These are phyloP conservation scores for Drosophila virilis DNA, from an alignment of 1,140 invertebrate genomes.

Conservation along the genomic window DNA sequence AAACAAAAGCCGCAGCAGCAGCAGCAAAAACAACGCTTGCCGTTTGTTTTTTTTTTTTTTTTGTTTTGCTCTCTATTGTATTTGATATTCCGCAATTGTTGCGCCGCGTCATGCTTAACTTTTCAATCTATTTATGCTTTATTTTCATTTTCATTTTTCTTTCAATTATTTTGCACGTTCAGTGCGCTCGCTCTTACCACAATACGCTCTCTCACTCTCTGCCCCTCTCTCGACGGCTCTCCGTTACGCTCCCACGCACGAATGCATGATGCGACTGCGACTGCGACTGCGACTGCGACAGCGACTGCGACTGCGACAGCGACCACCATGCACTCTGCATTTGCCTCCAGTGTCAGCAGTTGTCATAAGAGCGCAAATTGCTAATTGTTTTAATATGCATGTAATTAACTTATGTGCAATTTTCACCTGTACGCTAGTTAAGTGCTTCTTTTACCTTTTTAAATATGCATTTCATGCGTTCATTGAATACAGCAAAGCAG, in stretches of 20 bases:
- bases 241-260: conserved; percentile 17
- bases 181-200: conserved; percentile 6
- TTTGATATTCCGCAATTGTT: conserved; percentile 40
- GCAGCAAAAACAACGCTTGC: conserved; percentile 23
- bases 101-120: conserved; percentile 46
- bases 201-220: background rate
- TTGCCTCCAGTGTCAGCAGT: conserved; percentile 19
- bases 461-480: background rate
- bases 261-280: background rate
- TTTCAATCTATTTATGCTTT: conserved; percentile 50
- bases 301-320: conserved; percentile 3
- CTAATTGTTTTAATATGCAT: conserved; percentile 41
- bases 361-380: conserved; percentile 40
- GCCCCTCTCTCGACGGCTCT: background rate
- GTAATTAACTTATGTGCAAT: conserved; percentile 35
- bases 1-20: conserved; percentile 41
- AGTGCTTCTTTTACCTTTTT: background rate
- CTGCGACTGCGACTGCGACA: background rate
- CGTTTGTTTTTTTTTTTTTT: conserved; percentile 25
- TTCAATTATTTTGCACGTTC: conserved; percentile 48
- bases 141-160: conserved; percentile 32
- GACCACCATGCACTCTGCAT: conserved; percentile 11
- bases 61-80: conserved; percentile 35
- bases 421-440: conserved; percentile 6
- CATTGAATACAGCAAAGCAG: too few relatives aligned